Evolutionary conservation across 2,113 vertebrate species (phyloP).

Genomic region (Daubentonia madagascariensis): DNA sequence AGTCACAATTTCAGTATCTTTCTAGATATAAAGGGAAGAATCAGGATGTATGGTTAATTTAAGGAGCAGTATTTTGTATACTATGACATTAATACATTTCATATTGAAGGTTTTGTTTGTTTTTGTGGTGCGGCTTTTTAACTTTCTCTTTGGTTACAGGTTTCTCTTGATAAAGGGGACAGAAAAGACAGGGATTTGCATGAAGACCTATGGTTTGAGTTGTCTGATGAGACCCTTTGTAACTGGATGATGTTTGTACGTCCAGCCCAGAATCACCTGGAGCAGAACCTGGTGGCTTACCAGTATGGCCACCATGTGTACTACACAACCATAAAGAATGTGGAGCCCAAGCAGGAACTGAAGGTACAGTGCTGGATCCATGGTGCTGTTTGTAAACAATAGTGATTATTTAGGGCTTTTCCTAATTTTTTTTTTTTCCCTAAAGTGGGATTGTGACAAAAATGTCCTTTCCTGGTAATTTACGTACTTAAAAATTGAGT

Average conservation of each 20-base stretch:
- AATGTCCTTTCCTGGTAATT: not conserved
- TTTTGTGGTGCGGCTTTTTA: not conserved
- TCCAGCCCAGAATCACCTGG: constrained; percentile 96
- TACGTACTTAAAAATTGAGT: not conserved
- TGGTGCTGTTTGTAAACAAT: not conserved
- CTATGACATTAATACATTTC: not conserved
- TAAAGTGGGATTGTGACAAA: not conserved
- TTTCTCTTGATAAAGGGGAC: constrained; percentile 89
- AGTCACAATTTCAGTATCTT: not conserved
- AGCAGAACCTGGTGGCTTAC: constrained; percentile 98
- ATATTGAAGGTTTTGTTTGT: not conserved
- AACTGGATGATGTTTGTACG: constrained; percentile 99
- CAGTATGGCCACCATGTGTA: constrained; percentile 97
- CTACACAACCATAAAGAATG: constrained; percentile 97
- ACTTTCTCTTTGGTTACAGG: constrained; percentile 80
- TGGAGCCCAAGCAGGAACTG: constrained; percentile 98
- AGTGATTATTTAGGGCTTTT: not conserved
- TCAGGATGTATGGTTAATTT: not conserved
- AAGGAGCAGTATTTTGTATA: not conserved
- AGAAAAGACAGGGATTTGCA: constrained; percentile 88
- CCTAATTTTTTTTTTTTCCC: not conserved
- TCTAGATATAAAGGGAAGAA: not conserved
- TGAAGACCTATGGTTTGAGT: constrained; percentile 94
- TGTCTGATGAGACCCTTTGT: constrained; percentile 95
- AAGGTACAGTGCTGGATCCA: constrained; percentile 84